Evolutionary conservation across 2,797 vertebrate genomes (phyloP), one percentile per base, ranked within the genome.

Genomic region (Epinephelus coioides): DNA sequence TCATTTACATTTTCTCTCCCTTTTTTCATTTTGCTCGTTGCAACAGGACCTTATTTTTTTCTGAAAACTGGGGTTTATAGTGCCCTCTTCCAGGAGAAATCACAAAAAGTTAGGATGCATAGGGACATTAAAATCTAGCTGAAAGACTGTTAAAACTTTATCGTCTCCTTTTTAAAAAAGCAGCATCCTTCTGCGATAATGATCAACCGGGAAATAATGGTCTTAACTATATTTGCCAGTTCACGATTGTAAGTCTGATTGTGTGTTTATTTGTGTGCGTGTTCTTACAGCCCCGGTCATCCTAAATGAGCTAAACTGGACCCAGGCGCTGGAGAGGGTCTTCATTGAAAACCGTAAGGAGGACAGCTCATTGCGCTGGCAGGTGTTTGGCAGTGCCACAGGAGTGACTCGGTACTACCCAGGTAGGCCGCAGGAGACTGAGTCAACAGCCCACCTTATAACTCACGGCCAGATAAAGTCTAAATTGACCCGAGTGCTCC

Each of bases 221-320:
- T 34, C 34, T 34, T 47, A 18, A 6, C 46, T 47, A 11, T 12
- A 14, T 46, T 60, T 38, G 12, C 34, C 12, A 21, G 5, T 61
- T 65, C 44, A 21, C 7, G 15, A 3, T 56, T 38, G 44, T 66
- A 38, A n/a, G 43, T 63, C 63, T 70, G 13, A 27, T 38, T 47
- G 9, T 15, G 3, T 61, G 6, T 68, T 49, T 63, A 0, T 67
- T 30, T 63, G 6, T 66, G 53, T 79, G 14, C 77, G 69, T 82
- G 56, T 43, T 30, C 34, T 27, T 25, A 5, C 91, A 99, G 98
- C 98, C 61, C 98, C 98, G 0, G 95, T 98, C 71, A 99, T 99
- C 91, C 96, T 99, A 34, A 99, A 99, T 0, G 98, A 99, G 92
- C 92, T 99, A 82, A 99, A 99, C 95, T 99, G 98, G 98, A 99